A percentile compares a stretch with the other conserved stretches of the same genome.
These are phyloP conservation scores for Ifrita kowaldi DNA, from an alignment of 2,113 vertebrate species.

Conservation along the genomic window DNA sequence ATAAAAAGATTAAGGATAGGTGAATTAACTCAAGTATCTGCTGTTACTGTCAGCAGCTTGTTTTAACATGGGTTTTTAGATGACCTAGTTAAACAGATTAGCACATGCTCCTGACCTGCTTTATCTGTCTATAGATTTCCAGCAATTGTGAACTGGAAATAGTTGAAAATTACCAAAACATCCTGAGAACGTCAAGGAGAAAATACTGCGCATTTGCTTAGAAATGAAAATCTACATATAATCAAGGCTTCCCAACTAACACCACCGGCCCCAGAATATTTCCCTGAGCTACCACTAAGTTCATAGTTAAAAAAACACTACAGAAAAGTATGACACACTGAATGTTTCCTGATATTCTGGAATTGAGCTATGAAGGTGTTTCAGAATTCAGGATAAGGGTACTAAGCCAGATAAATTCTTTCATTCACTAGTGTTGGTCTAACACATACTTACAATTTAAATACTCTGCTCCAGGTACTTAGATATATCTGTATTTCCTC, in stretches of 20 bases:
- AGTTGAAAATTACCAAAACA: not conserved
- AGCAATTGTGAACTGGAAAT: not conserved
- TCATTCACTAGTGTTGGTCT: not conserved
- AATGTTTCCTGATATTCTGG: not conserved
- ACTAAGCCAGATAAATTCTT: not conserved
- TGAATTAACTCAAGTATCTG: not conserved
- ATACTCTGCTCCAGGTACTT: not conserved
- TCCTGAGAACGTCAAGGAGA: not conserved
- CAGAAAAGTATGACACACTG: not conserved
- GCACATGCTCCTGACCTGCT: not conserved
- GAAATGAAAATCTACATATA: not conserved
- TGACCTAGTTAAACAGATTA: not conserved
- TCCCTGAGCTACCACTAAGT: not conserved
- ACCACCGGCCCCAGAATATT: accelerated
- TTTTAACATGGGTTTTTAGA: not conserved
- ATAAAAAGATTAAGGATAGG: not conserved
- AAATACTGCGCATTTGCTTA: not conserved
- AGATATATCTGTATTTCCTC: not conserved
- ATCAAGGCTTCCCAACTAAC: not conserved
- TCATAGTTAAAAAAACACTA: not conserved
- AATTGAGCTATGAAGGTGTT: not conserved
- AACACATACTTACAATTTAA: not conserved
- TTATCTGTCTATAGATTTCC: not conserved
- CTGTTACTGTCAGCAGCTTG: not conserved
- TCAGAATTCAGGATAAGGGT: not conserved